A percentile compares a stretch with the other conserved stretches of the same genome.
phyloP scores from a whole-genome alignment of 1,140 invertebrate genomes.

The Achatina immaculata region DNA sequence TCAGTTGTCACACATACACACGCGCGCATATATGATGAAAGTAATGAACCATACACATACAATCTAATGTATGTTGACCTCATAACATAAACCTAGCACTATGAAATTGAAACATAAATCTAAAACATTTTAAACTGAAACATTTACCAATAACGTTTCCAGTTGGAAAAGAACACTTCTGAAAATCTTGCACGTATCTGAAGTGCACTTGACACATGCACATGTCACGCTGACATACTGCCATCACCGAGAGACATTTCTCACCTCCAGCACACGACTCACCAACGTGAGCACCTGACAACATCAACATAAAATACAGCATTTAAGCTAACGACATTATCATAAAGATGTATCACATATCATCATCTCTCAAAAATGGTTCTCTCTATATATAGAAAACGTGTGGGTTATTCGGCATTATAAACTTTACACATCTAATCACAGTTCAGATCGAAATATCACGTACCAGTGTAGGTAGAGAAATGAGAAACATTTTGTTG shows the following conservation, averaged over 20 bases:
- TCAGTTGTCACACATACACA: neutral
- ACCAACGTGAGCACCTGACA: neutral
- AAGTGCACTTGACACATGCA: conserved; percentile 11
- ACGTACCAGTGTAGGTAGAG: too few relatives aligned
- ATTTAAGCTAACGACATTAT: too few relatives aligned
- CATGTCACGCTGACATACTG: conserved; percentile 21
- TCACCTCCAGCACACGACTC: conserved; percentile 8
- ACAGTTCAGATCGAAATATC: too few relatives aligned
- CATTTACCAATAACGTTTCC: conserved; percentile 27
- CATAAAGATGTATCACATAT: too few relatives aligned
- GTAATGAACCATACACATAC: neutral
- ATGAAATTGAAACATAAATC: neutral
- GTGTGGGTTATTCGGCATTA: too few relatives aligned
- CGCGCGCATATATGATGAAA: neutral
- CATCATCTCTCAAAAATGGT: too few relatives aligned
- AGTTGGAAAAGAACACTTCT: conserved; percentile 21
- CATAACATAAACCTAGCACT: neutral
- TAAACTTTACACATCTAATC: too few relatives aligned
- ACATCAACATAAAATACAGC: too few relatives aligned
- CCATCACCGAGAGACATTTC: conserved; percentile 25
- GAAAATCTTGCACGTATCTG: conserved; percentile 5
- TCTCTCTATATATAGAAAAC: too few relatives aligned
- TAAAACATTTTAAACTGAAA: neutral
- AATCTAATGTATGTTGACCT: neutral
- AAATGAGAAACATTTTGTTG: too few relatives aligned